Evolutionary conservation across 2,888 invertebrate genomes (phyloP).

Genomic region (Muschampia plurimacula): DNA sequence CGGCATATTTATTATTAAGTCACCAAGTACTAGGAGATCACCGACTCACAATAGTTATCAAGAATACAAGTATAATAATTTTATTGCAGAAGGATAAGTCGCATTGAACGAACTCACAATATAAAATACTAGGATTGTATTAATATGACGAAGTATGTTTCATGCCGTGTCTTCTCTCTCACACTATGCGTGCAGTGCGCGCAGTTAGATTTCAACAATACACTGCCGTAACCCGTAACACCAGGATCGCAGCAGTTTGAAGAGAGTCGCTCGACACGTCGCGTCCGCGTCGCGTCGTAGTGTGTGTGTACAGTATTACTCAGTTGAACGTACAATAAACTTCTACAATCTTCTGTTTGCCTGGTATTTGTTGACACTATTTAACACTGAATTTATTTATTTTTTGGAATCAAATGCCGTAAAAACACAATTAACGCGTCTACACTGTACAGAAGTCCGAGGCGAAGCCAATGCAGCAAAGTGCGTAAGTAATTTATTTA

Average conservation of each 20-base stretch:
- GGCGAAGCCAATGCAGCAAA: too few relatives aligned
- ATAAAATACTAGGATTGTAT: too few relatives aligned
- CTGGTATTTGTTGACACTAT: neutral
- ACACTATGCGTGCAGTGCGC: too few relatives aligned
- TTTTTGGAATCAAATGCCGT: neutral
- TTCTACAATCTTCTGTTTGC: neutral
- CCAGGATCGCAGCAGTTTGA: neutral
- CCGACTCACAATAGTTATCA: neutral
- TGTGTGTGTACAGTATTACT: neutral
- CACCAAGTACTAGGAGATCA: neutral
- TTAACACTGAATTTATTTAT: neutral
- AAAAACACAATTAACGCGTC: too few relatives aligned
- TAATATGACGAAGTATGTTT: too few relatives aligned
- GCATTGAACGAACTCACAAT: neutral
- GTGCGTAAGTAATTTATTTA: too few relatives aligned
- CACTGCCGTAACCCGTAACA: neutral
- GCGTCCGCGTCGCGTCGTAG: neutral
- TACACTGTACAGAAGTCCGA: too few relatives aligned
- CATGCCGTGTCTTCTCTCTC: too few relatives aligned
- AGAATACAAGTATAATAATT: too few relatives aligned
- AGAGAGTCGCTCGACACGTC: neutral
- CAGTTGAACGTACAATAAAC: neutral
- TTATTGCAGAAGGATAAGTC: too few relatives aligned
- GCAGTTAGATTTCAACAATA: too few relatives aligned
- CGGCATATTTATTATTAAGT: neutral